Conservation (phyloP, 2,888 invertebrate species). For the Parnassius apollo region DNA sequence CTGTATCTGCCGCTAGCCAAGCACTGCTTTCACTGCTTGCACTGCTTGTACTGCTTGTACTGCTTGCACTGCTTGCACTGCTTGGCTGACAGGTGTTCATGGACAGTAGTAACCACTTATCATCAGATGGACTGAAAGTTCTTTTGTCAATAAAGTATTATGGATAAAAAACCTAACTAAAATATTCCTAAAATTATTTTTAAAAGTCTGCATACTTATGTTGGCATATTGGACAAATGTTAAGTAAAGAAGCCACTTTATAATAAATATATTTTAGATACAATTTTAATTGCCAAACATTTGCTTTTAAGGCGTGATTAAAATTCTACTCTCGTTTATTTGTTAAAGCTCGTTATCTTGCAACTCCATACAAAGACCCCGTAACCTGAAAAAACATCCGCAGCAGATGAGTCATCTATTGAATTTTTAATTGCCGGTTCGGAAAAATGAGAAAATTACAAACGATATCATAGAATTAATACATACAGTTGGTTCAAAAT, state of each 20-base stretch:
- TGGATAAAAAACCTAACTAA: too few relatives aligned
- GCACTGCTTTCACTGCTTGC: too few relatives aligned
- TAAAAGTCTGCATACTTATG: slow-evolving; percentile 10
- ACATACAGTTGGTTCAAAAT: slow-evolving; percentile 34
- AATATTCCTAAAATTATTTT: too few relatives aligned
- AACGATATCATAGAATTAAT: slow-evolving; percentile 28
- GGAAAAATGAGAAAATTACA: slow-evolving; percentile 31
- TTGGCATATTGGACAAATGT: not conserved
- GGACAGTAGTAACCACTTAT: not conserved
- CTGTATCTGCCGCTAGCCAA: too few relatives aligned
- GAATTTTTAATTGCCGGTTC: slow-evolving; percentile 37
- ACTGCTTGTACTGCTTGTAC: too few relatives aligned
- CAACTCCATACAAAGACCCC: slow-evolving; percentile 6
- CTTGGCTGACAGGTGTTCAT: too few relatives aligned
- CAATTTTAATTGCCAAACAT: slow-evolving; percentile 22
- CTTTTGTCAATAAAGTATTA: too few relatives aligned
- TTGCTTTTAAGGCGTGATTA: slow-evolving; percentile 11
- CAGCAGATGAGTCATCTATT: slow-evolving; percentile 44
- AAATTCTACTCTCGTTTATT: slow-evolving; percentile 14
- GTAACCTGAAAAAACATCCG: slow-evolving; percentile 45
- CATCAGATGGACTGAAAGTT: too few relatives aligned
- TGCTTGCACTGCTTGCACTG: too few relatives aligned
- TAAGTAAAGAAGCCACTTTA: not conserved
- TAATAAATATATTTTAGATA: slow-evolving; percentile 1
- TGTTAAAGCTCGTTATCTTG: slow-evolving; percentile 15